phyloP scores from a whole-genome alignment of 2,888 invertebrate genomes.

The Gnatocerus cornutus region DNA sequence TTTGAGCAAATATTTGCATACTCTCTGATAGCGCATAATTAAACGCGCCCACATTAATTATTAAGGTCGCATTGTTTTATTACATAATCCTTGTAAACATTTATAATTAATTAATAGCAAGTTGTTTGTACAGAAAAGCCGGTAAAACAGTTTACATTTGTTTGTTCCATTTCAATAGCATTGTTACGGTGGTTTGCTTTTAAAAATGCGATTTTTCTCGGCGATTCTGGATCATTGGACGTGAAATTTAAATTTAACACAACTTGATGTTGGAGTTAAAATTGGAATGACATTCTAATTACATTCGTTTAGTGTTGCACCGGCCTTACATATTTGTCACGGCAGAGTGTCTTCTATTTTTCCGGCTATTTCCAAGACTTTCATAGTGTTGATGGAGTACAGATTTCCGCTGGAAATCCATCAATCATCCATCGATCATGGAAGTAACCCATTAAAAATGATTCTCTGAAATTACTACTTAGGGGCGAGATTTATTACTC shows the following conservation, averaged over 20 bases:
- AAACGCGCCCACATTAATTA: background rate
- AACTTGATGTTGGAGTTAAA: conserved; percentile 13
- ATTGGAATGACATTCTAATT: conserved; percentile 23
- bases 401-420: background rate
- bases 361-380: background rate
- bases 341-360: background rate
- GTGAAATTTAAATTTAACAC: conserved; percentile 34
- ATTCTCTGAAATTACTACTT: background rate
- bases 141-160: conserved; percentile 1
- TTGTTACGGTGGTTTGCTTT: background rate
- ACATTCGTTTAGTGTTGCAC: conserved; percentile 6
- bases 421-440: background rate
- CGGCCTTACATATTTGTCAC: background rate
- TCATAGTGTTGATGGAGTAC: background rate
- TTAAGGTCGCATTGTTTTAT: conserved; percentile 7
- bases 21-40: background rate
- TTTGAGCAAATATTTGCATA: background rate
- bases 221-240: conserved; percentile 23
- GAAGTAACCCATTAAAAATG: background rate
- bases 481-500: background rate
- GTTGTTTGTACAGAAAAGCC: background rate
- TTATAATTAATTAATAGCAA: conserved; percentile 5
- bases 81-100: conserved; percentile 1
- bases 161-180: background rate
- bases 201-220: background rate